These are phyloP conservation scores for Eulemur mongoz DNA, from an alignment of 2,797 vertebrate genomes.

Conservation along the genomic window DNA sequence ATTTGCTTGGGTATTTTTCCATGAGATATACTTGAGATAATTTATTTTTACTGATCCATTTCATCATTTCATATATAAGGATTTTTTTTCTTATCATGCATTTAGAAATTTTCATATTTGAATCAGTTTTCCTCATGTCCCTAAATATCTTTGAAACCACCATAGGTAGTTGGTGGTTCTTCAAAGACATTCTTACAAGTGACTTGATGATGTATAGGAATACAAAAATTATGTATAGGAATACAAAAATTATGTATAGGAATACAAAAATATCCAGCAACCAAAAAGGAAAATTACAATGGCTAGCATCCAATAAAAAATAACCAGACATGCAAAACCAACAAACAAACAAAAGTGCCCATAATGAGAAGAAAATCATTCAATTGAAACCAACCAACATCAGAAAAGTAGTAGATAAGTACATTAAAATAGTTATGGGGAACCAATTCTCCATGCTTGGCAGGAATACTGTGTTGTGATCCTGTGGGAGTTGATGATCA, in stretches of 20 bases:
- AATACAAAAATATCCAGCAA: background rate
- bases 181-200: background rate
- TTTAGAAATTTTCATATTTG: background rate
- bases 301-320: background rate
- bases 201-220: background rate
- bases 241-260: background rate
- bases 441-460: conserved; percentile 89
- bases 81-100: background rate
- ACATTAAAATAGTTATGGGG: no score
- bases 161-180: background rate
- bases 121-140: background rate
- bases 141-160: background rate
- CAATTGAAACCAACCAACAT: background rate
- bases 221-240: background rate
- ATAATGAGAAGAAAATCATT: background rate
- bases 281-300: background rate
- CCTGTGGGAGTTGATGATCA: conserved; percentile 90
- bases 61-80: no score
- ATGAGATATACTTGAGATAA: background rate
- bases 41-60: background rate
- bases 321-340: background rate
- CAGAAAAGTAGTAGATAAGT: background rate
- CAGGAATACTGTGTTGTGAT: conserved; percentile 86
- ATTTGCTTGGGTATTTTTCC: background rate
- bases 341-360: background rate